phyloP scores from a whole-genome alignment of 2,888 invertebrate genomes.

The Opisthograptis luteolata region DNA sequence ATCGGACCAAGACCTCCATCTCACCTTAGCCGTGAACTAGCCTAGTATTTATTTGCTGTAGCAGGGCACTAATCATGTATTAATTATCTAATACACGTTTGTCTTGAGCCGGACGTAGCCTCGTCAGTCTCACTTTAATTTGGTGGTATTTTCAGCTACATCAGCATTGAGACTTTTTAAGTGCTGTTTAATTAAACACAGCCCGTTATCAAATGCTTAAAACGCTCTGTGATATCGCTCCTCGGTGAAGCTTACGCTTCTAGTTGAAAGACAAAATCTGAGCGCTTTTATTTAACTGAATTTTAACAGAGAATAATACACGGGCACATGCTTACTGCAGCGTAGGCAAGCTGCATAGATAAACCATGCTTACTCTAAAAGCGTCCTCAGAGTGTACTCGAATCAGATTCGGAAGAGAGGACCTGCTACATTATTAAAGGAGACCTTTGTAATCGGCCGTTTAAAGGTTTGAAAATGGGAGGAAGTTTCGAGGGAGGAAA shows the following conservation, averaged over 20 bases:
- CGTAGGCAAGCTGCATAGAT: slow-evolving; percentile 7
- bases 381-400: slow-evolving; percentile 24
- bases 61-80: no score
- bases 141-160: neutral
- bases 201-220: neutral
- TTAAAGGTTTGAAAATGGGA: slow-evolving; percentile 40
- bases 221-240: no score
- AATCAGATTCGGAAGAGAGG: slow-evolving; percentile 42
- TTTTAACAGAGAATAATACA: no score
- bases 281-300: no score
- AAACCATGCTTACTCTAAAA: slow-evolving; percentile 1
- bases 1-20: no score
- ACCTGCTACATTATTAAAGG: slow-evolving; percentile 48
- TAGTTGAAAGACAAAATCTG: no score
- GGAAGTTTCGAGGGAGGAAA: slow-evolving; percentile 30
- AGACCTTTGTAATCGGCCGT: slow-evolving; percentile 46
- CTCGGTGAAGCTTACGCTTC: no score
- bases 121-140: neutral
- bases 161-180: no score
- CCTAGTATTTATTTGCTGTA: no score
- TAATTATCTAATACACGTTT: neutral
- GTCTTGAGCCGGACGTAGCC: neutral
- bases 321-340: slow-evolving; percentile 2
- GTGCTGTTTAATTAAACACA: no score
- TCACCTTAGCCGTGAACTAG: no score